A percentile compares a stretch with the other conserved stretches of the same genome.
Evolutionary conservation across 2,888 invertebrate genomes (phyloP).

Genomic region (Habroteleia sp.): DNA sequence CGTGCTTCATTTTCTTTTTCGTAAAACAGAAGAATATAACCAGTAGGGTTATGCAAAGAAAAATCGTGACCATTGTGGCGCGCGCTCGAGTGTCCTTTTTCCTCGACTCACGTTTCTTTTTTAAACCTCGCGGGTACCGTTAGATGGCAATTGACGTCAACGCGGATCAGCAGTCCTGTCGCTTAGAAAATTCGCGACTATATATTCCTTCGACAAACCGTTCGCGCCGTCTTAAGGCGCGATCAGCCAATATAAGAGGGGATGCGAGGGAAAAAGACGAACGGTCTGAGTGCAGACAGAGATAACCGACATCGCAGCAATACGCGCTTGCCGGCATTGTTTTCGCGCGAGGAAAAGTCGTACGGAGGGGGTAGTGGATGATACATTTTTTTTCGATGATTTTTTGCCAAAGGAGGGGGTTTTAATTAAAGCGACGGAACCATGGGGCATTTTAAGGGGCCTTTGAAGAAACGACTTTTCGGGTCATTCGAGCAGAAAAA

Average conservation of each 20-base stretch:
- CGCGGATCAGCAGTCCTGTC: constrained; percentile 41
- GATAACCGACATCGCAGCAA: constrained; percentile 31
- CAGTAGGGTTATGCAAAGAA: constrained; percentile 2
- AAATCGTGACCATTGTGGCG: constrained; percentile 20
- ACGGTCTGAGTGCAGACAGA: constrained; percentile 36
- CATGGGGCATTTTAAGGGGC: too few relatives aligned
- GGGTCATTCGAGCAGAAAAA: too few relatives aligned
- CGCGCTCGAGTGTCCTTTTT: not conserved
- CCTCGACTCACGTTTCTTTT: not conserved
- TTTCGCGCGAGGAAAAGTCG: not conserved
- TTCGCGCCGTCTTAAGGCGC: constrained; percentile 51
- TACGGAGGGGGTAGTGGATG: not conserved
- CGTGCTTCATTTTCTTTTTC: not conserved
- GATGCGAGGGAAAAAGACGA: constrained; percentile 50
- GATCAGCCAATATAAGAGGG: constrained; percentile 41
- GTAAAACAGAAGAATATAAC: constrained; percentile 2
- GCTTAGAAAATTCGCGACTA: constrained; percentile 48
- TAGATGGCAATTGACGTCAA: constrained; percentile 34
- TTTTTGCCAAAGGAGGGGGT: too few relatives aligned
- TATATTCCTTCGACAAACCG: constrained; percentile 54
- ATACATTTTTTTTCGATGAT: too few relatives aligned
- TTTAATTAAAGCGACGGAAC: too few relatives aligned
- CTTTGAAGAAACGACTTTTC: too few relatives aligned
- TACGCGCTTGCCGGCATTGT: constrained; percentile 25
- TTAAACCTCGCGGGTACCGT: constrained; percentile 16